Percentiles rank a stretch among this genome's conserved stretches.
Evolutionary conservation across 2,113 vertebrate genomes (phyloP).

Genomic region (Microcebus ravelobensis): DNA sequence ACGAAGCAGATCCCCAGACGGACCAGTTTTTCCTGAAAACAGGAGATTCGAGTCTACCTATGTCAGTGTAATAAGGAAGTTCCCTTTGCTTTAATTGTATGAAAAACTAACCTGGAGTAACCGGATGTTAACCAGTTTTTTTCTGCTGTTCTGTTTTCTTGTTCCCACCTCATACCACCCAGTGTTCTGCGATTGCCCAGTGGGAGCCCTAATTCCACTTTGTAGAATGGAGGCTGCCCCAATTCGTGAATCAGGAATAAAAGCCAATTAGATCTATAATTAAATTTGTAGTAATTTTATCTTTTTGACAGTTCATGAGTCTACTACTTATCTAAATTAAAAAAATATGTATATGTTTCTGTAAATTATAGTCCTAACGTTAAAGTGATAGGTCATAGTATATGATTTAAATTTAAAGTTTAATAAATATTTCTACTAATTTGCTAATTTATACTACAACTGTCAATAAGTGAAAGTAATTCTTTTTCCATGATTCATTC

Average conservation of each 20-base stretch:
- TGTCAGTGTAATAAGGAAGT: neutral
- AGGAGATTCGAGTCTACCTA: neutral
- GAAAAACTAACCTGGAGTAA: neutral
- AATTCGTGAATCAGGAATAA: neutral
- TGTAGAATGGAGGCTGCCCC: neutral
- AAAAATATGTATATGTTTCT: neutral
- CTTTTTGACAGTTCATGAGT: neutral
- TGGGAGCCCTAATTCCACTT: neutral
- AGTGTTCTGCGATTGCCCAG: neutral
- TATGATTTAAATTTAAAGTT: neutral
- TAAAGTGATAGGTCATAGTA: neutral
- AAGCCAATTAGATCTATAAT: neutral
- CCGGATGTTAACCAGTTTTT: neutral
- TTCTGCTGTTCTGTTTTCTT: neutral
- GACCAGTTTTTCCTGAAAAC: neutral
- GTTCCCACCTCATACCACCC: neutral
- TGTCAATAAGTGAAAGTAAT: neutral
- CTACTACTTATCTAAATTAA: neutral
- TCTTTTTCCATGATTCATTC: neutral
- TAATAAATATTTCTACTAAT: neutral
- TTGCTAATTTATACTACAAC: neutral
- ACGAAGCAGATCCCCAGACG: neutral
- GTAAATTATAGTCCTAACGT: neutral
- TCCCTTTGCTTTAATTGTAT: neutral
- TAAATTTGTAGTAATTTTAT: neutral